Percentiles rank a stretch among this genome's conserved stretches.
Conservation (phyloP, 92 coral and sea anemone genomes). For the Micromussa lordhowensis region DNA sequence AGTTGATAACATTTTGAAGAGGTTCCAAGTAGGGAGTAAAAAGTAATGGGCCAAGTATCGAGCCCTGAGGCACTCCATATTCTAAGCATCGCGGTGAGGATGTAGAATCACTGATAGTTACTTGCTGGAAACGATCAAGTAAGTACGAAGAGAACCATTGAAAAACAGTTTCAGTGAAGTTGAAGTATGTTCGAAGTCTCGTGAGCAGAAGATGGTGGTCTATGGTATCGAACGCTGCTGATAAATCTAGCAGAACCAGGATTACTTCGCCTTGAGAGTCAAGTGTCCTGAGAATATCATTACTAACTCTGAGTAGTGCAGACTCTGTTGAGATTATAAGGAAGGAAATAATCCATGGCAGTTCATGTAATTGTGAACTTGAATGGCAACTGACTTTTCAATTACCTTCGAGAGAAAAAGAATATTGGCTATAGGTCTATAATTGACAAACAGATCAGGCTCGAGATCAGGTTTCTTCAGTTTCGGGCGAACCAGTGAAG, state of each 20-base stretch:
- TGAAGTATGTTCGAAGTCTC: slow-evolving; percentile 42
- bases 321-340: no score
- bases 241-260: no score
- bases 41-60: slow-evolving; percentile 57
- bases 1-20: slow-evolving; percentile 32
- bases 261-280: not conserved
- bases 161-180: slow-evolving; percentile 39
- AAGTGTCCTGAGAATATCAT: no score
- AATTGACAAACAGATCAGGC: slow-evolving; percentile 30
- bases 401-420: no score
- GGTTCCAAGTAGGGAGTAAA: slow-evolving; percentile 57
- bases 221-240: slow-evolving; percentile 53
- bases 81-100: no score
- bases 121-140: slow-evolving; percentile 42
- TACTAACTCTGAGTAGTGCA: no score
- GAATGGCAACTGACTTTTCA: slow-evolving; percentile 45
- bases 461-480: slow-evolving; percentile 65
- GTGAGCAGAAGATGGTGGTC: slow-evolving; percentile 41
- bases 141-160: slow-evolving; percentile 62
- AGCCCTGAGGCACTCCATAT: slow-evolving; percentile 56
- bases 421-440: no score
- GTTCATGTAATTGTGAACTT: no score
- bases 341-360: no score
- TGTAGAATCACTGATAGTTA: no score
- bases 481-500: slow-evolving; percentile 41